Evolutionary conservation across 1,140 invertebrate genomes (phyloP), one percentile per base, ranked within the genome.

Genomic region (Ips typographus): DNA sequence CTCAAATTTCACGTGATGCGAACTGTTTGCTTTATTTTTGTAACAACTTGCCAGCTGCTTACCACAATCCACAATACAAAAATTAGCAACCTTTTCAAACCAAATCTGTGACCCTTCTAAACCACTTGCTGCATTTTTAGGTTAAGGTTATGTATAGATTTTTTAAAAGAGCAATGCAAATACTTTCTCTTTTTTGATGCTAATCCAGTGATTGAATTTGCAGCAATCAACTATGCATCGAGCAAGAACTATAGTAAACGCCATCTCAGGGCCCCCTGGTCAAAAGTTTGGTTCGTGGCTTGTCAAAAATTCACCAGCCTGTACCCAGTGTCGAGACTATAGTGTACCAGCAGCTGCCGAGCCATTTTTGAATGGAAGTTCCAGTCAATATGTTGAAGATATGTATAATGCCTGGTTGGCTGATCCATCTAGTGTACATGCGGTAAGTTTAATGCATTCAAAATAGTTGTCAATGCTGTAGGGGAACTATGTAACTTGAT

Each of bases 321-420:
- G 63, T 42, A 42, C 3, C 52, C 70, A 69, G 42, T 58, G 63
- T 65, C 53, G 73, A 68, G 43, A 42, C 36, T 74, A 72, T 44
- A 74, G 71, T 68, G 73, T 74, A 58, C 70, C 73, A 49, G 73
- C 70, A 49, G 67, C 73, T 8, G 22, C 73, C 5, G 94, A 97
- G 82, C 92, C 94, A 3, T 96, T 96, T 79, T 86, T 96, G 69
- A 96, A 95, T 88, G 94, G 94, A 70, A 93, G 92, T 77, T 93
- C 92, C 55, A 93, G 93, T n/a, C 90, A 91, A 3, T 99, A 99
- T 82, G 93, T 99, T 65, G 98, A 99, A 82, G 96, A 98, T 83
- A 99, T 99, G 96, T 99, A 98, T 85, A 95, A 96, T 82, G 85
- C 93, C 55, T 99, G 98, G 98, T 82, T 96, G 58, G 87, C 90